A percentile compares a stretch with the other conserved stretches of the same genome.
phyloP scores from a whole-genome alignment of 2,113 vertebrate genomes.

The Alligator mississippiensis region DNA sequence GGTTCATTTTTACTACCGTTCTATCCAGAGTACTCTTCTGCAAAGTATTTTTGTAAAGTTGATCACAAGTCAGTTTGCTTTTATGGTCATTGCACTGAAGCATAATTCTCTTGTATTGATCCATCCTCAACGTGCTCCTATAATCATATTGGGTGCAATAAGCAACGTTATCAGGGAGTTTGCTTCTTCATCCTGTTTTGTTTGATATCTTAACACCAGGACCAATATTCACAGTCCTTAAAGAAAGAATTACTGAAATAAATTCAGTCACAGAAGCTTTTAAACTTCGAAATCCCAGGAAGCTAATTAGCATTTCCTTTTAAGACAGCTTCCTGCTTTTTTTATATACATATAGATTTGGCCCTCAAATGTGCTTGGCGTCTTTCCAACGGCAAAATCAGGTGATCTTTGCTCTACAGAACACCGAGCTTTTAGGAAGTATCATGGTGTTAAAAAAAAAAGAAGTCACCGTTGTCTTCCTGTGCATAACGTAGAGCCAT shows the following conservation, averaged over 20 bases:
- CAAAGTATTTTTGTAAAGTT: constrained; percentile 40
- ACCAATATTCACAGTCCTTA: constrained; percentile 73
- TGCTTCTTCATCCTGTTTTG: constrained; percentile 57
- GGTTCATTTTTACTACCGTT: constrained; percentile 8
- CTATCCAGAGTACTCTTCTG: neutral
- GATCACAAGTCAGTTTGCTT: constrained; percentile 55
- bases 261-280: constrained; percentile 78
- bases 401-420: constrained; percentile 45
- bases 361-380: constrained; percentile 72
- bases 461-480: rapidly evolving
- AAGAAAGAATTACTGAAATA: constrained; percentile 74
- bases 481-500: rapidly evolving
- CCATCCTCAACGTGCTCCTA: neutral
- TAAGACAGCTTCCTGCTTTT: constrained; percentile 81
- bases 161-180: constrained; percentile 44
- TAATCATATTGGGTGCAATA: constrained; percentile 49
- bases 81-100: constrained; percentile 26
- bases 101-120: constrained; percentile 59
- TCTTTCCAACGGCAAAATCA: constrained; percentile 60
- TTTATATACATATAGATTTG: constrained; percentile 72
- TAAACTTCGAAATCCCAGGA: constrained; percentile 81
- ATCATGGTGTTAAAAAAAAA: neutral
- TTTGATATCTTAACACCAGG: constrained; percentile 70
- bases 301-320: constrained; percentile 79
- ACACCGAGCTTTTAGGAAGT: neutral